Evolutionary conservation across 2,113 vertebrate genomes (phyloP).

Genomic region (Mormoops blainvillei): DNA sequence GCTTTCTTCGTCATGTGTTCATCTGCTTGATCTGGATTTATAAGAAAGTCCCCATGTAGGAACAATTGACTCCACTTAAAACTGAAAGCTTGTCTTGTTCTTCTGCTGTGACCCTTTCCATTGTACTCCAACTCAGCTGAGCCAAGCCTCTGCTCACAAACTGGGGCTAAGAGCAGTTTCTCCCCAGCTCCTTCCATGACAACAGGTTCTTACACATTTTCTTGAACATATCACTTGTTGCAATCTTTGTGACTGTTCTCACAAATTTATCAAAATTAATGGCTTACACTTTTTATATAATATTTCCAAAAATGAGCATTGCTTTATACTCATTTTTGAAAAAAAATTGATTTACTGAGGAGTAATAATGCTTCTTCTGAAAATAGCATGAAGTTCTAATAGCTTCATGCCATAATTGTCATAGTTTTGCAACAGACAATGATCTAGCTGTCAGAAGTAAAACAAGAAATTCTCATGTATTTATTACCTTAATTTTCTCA

Average conservation of each 20-base stretch:
- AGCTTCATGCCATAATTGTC: neutral
- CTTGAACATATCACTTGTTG: neutral
- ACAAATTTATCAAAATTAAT: neutral
- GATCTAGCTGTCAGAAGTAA: neutral
- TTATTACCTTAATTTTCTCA: neutral
- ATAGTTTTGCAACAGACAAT: neutral
- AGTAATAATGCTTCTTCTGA: neutral
- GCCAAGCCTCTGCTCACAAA: neutral
- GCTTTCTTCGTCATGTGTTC: neutral
- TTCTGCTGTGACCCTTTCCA: neutral
- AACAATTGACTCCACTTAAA: neutral
- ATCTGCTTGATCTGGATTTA: neutral
- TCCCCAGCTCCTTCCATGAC: neutral
- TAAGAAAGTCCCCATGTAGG: neutral
- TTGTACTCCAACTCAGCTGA: neutral
- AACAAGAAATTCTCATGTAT: neutral
- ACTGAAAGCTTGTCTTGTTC: neutral
- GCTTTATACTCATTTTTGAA: neutral
- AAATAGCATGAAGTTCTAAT: neutral
- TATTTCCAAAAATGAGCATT: neutral
- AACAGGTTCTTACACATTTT: neutral
- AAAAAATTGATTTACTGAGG: neutral
- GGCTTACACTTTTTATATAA: neutral
- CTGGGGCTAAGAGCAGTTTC: neutral
- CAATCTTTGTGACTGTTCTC: neutral